These are phyloP conservation scores for Lycodopsis pacificus DNA, from an alignment of 2,797 vertebrate species.

Conservation along the genomic window DNA sequence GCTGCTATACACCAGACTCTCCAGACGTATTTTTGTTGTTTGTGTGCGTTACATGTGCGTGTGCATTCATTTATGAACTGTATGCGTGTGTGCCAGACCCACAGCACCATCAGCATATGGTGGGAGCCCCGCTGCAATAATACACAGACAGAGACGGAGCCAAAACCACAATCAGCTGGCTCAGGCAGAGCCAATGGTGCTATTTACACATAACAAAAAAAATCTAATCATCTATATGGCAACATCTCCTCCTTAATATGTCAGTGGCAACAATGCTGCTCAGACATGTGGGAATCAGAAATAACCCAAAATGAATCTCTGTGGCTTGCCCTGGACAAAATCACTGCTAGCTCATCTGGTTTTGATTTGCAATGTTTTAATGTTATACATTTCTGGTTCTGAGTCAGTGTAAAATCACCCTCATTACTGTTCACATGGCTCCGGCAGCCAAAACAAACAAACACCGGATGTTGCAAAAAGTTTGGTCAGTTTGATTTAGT, in stretches of 20 bases:
- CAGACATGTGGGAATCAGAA: slow-evolving; percentile 58
- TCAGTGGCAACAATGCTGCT: slow-evolving; percentile 36
- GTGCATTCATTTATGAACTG: slow-evolving; percentile 38
- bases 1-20: slow-evolving; percentile 17
- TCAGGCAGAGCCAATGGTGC: slow-evolving; percentile 30
- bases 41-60: slow-evolving; percentile 18
- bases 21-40: slow-evolving; percentile 37
- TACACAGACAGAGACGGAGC: slow-evolving; percentile 35
- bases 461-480: slow-evolving; percentile 65
- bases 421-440: slow-evolving; percentile 66
- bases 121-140: slow-evolving; percentile 42
- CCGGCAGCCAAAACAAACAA: slow-evolving; percentile 74
- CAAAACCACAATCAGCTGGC: slow-evolving; percentile 73
- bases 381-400: slow-evolving; percentile 60
- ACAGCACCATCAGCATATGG: slow-evolving; percentile 52
- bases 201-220: slow-evolving; percentile 49
- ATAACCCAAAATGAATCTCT: slow-evolving; percentile 60
- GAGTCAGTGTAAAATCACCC: slow-evolving; percentile 62
- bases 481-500: slow-evolving; percentile 42
- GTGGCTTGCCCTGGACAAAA: slow-evolving; percentile 51
- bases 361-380: slow-evolving; percentile 69
- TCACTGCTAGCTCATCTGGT: slow-evolving; percentile 54
- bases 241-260: slow-evolving; percentile 38
- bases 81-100: slow-evolving; percentile 42
- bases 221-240: slow-evolving; percentile 40